Evolutionary conservation across 2,797 vertebrate genomes (phyloP), one percentile per base, ranked within the genome.

Genomic region (Centropyge bicolor): DNA sequence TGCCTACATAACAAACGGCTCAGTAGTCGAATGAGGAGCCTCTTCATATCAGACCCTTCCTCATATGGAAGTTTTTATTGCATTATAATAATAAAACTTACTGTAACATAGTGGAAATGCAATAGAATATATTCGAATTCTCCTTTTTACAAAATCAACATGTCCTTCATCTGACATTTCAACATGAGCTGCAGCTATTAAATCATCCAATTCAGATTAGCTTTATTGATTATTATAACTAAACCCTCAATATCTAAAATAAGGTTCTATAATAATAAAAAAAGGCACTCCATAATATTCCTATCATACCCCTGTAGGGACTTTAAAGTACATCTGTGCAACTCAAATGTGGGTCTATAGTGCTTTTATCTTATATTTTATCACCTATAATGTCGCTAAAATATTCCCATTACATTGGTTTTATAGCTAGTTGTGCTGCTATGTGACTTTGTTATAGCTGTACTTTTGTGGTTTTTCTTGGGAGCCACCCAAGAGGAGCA

Each of bases 291-390:
- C 8, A 24, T 60, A 20, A 80, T 60, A 66, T 31, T 57, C 57
- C 46, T 19, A 5, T 64, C 22, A 61, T 77, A 54, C 49, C 72
- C 54, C 52, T 75, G 43, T 14, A 49, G 52, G 57, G 63, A 71
- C 67, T 68, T 74, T 68, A 68, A 64, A 80, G 40, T 68, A 46
- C 68, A 78, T 73, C 68, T 74, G 54, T 61, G 57, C 19, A 27
- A 77, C 35, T 77, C 27, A 71, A 55, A 63, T 46, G 22, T 74
- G 55, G 1, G 6, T 36, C 20, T 72, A 35, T 27, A 65, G 54
- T 74, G 57, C 66, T 56, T 76, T 81, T 90, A 57, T 88, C 72
- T 89, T 72, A 70, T 55, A 81, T 86, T 78, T 76, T 69, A 88
- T 76, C 57, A 78, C 35, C 13, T 40, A 86, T 85, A 27, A 38